Percentiles rank a stretch among this genome's conserved stretches.
These are phyloP conservation scores for Atrichornis clamosus DNA, from an alignment of 2,113 vertebrate genomes.

Conservation along the genomic window DNA sequence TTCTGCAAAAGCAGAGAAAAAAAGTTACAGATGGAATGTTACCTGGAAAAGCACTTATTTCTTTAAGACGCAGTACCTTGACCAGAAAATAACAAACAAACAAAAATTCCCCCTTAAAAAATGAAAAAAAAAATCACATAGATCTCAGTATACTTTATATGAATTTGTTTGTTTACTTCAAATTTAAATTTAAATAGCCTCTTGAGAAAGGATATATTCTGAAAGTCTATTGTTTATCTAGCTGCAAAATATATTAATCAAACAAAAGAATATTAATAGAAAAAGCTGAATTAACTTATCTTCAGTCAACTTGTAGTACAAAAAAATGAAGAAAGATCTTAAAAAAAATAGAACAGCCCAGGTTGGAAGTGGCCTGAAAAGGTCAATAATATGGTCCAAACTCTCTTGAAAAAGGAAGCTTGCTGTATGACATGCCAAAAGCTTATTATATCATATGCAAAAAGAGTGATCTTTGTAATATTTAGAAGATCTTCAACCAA, in stretches of 20 bases:
- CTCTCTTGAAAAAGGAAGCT: not conserved
- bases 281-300: not conserved
- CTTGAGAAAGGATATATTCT: not conserved
- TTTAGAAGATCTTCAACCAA: not conserved
- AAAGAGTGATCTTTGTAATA: not conserved
- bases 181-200: not conserved
- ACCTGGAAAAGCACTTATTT: not conserved
- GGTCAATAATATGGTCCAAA: not conserved
- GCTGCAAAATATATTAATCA: not conserved
- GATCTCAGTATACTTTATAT: not conserved
- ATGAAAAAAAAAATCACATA: not conserved
- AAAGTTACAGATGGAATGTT: not conserved
- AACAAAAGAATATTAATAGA: not conserved
- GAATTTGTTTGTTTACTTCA: not conserved
- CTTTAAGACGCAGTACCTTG: not conserved
- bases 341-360: not conserved
- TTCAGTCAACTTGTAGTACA: not conserved
- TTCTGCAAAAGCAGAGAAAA: not conserved
- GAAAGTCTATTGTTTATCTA: not conserved
- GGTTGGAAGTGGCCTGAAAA: not conserved
- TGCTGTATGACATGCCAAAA: not conserved
- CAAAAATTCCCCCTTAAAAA: accelerated
- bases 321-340: not conserved
- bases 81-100: not conserved
- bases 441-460: not conserved